Base-by-base conservation (phyloP, 1,140 invertebrate species). In the Hyles vespertilio region DNA sequence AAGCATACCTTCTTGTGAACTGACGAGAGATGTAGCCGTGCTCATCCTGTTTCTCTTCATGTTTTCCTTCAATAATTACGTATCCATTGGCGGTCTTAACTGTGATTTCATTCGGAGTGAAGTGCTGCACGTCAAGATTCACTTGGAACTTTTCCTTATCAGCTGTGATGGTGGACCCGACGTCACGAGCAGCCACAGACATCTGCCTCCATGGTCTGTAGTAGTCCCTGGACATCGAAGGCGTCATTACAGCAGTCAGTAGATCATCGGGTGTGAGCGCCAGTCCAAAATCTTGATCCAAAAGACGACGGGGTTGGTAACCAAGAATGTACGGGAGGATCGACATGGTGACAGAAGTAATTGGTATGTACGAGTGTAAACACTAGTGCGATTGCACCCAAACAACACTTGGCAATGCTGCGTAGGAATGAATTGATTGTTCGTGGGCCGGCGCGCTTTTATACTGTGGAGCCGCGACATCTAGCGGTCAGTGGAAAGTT, bases 111-210 rank as follows among this genome's bases (percentile, higher is more conserved):
- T 94, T 93, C 0, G 96, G 95, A 44, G 92, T 87, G 76, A 98
- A 98, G 63, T 97, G 95, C 46, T 95, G 93, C 1, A 98, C 95
- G 75, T 98, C 96, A 67, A 96, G 77, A 65, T 91, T 92, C 0
- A 94, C 92, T 76, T 95, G 91, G 65, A 93, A 93, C 49, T 81
- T 84, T 5, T 84, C 75, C 53, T 81, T 87, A 49, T 82, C 94
- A 32, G 91, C 80, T 63, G 92, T 92, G 56, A 95, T 91, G 45
- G 93, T 94, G 47, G 94, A 94, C 5, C 93, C 93, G n/a, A 93
- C 92, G 66, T 93, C 92, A 75, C 93, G 91, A 59, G 91, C 90
- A 40, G 91, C 89, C 51, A 94, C 77, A 32, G 89, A 87, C 43
- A 85, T 65, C 34, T 86, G 76, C 56, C 91, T 91, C 94, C 94